phyloP scores from a whole-genome alignment of 2,797 vertebrate genomes.

The Holocentrus rufus region DNA sequence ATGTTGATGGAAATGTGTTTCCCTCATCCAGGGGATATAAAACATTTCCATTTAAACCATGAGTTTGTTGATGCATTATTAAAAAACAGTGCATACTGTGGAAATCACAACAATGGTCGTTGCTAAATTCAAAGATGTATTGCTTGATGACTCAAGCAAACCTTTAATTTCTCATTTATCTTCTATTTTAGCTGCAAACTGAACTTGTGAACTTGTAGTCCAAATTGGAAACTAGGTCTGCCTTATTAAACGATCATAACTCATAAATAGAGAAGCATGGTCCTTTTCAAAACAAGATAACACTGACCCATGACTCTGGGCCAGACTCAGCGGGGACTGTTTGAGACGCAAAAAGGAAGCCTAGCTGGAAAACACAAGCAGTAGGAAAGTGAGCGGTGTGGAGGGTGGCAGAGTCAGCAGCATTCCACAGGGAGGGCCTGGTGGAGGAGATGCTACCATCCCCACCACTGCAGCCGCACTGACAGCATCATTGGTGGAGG shows the following conservation, averaged over 20 bases:
- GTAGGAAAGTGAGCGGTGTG: constrained; percentile 44
- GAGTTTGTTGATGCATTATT: background rate
- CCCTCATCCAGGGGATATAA: background rate
- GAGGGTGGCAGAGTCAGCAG: constrained; percentile 66
- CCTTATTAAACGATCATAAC: constrained; percentile 32
- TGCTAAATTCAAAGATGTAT: background rate
- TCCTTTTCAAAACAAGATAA: constrained; percentile 3
- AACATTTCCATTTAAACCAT: background rate
- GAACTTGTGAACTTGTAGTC: constrained; percentile 6
- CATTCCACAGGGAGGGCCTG: constrained; percentile 69
- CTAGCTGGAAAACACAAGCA: constrained; percentile 48
- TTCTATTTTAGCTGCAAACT: constrained; percentile 9
- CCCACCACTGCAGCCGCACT: constrained; percentile 47
- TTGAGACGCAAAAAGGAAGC: constrained; percentile 26
- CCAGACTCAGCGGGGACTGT: background rate
- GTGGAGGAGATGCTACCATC: constrained; percentile 54
- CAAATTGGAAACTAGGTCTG: constrained; percentile 26
- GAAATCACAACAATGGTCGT: background rate
- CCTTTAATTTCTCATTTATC: background rate
- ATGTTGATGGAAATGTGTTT: background rate
- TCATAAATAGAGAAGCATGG: constrained; percentile 20
- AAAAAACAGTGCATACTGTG: background rate
- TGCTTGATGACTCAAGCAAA: background rate
- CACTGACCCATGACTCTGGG: background rate
- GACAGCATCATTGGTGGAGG: constrained; percentile 52